phyloP scores from a whole-genome alignment of 1,140 invertebrate genomes.

The Vollenhovia emeryi region DNA sequence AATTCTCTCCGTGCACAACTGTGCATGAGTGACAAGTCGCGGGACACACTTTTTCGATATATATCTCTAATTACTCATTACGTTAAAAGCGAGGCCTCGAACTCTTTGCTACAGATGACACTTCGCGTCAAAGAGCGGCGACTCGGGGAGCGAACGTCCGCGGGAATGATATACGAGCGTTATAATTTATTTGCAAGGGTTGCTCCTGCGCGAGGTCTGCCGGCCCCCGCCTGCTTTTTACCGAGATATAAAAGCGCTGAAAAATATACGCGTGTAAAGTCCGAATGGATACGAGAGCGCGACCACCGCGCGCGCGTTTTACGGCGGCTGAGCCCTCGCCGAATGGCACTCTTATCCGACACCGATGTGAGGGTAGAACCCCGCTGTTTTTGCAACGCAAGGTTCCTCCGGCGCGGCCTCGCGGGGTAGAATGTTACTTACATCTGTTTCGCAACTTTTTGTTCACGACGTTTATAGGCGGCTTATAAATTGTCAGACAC shows the following conservation, averaged over 20 bases:
- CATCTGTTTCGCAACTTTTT: conserved; percentile 33
- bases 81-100: neutral
- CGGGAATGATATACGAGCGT: conserved; percentile 10
- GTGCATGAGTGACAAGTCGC: neutral
- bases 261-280: conserved; percentile 35
- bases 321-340: conserved; percentile 5
- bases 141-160: neutral
- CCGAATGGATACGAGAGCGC: neutral
- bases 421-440: neutral
- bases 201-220: neutral
- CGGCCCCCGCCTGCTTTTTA: neutral
- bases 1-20: no score
- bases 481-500: conserved; percentile 1
- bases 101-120: neutral
- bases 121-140: neutral
- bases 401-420: neutral
- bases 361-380: neutral
- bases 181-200: conserved; percentile 40
- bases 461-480: conserved; percentile 10
- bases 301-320: conserved; percentile 24
- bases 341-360: conserved; percentile 30
- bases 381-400: neutral
- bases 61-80: neutral
- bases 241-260: conserved; percentile 26
- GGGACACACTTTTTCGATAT: neutral